Percentiles rank a stretch among this genome's conserved stretches.
Evolutionary conservation across 2,797 vertebrate species (phyloP).

Genomic region (Anguilla pacifica): DNA sequence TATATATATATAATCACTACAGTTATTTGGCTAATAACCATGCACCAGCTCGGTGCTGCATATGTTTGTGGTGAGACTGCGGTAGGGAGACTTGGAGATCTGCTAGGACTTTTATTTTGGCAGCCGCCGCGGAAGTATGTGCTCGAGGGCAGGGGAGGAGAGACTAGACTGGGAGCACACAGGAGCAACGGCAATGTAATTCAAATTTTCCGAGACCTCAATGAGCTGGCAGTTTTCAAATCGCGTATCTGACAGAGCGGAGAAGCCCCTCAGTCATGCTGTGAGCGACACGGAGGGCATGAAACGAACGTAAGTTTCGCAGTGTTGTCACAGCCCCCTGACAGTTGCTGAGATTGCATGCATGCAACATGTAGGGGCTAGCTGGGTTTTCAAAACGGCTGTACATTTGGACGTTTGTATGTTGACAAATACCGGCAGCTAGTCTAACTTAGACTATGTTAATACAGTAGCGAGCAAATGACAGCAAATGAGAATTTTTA

Average conservation of each 20-base stretch:
- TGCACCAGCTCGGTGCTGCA: background rate
- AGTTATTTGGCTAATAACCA: background rate
- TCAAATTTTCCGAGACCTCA: constrained; percentile 23
- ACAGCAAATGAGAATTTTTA: background rate
- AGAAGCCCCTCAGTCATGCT: constrained; percentile 23
- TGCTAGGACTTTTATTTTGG: constrained; percentile 34
- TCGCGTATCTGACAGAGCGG: background rate
- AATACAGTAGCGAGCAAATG: background rate
- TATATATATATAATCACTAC: background rate
- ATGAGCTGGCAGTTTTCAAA: constrained; percentile 28
- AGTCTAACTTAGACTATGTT: background rate
- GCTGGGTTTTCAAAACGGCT: background rate
- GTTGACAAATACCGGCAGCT: background rate
- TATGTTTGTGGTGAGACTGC: background rate
- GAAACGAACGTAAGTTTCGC: constrained; percentile 30
- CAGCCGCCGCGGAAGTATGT: background rate
- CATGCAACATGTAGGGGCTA: constrained; percentile 21
- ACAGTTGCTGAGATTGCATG: background rate
- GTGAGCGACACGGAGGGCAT: constrained; percentile 26
- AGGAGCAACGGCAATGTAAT: constrained; percentile 23
- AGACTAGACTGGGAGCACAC: background rate
- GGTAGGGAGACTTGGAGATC: background rate
- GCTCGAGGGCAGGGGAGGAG: constrained; percentile 15
- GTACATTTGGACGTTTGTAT: background rate
- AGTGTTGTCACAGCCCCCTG: background rate